Evolutionary conservation across 2,797 vertebrate genomes (phyloP).

Genomic region (Anguilla pacifica): DNA sequence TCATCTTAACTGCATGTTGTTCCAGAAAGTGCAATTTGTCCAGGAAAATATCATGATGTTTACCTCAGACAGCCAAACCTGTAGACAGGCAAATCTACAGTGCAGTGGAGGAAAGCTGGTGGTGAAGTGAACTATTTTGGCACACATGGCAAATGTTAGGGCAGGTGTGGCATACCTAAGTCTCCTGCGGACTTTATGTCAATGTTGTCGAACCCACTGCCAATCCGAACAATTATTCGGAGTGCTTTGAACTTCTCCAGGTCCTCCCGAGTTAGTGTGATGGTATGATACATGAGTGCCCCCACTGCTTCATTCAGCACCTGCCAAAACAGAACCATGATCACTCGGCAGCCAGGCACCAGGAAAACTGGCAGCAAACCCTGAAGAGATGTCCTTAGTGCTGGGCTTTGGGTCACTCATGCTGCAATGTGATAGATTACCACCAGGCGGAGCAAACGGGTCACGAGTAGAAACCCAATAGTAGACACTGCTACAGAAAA

Average conservation of each 20-base stretch:
- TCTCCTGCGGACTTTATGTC: constrained; percentile 98
- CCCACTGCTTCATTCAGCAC: constrained; percentile 98
- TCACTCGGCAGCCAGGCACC: background rate
- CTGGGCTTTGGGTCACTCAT: background rate
- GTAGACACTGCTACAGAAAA: background rate
- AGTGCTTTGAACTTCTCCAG: constrained; percentile 98
- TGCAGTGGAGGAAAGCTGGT: background rate
- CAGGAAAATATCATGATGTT: background rate
- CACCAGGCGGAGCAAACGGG: background rate
- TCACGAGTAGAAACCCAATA: background rate
- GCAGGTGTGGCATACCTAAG: constrained; percentile 79
- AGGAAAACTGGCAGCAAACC: background rate
- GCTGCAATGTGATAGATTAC: background rate
- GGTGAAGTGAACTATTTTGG: background rate
- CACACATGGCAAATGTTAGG: background rate
- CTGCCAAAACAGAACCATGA: constrained; percentile 59
- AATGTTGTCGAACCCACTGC: constrained; percentile 97
- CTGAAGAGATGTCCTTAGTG: too few species aligned
- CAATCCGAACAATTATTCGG: constrained; percentile 94
- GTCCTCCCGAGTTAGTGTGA: constrained; percentile 95
- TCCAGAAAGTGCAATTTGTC: background rate
- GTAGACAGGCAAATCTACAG: background rate
- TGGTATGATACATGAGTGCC: constrained; percentile 98
- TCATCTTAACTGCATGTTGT: too few species aligned
- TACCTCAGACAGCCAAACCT: background rate